Evolutionary conservation across 2,888 invertebrate genomes (phyloP).

Genomic region (Trichogramma dendrolimi): DNA sequence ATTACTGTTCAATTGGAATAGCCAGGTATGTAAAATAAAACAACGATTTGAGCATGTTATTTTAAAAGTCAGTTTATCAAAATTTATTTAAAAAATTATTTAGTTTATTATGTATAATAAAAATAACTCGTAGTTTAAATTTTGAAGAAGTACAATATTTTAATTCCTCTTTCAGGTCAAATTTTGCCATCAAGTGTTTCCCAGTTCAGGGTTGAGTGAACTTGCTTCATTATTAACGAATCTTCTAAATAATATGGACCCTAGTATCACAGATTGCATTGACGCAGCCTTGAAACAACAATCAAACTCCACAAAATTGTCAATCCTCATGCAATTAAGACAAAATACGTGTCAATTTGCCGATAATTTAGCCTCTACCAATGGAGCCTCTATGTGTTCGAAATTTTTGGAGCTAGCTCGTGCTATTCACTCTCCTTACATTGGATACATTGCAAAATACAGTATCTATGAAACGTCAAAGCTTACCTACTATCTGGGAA

Average conservation of each 20-base stretch:
- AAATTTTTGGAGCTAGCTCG: constrained; percentile 50
- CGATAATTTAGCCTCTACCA: constrained; percentile 56
- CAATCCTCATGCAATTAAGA: constrained; percentile 60
- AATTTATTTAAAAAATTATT: no score
- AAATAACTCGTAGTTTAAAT: background rate
- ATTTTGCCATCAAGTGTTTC: constrained; percentile 67
- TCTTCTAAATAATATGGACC: constrained; percentile 61
- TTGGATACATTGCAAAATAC: constrained; percentile 55
- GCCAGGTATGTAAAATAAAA: constrained; percentile 55
- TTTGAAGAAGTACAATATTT: background rate
- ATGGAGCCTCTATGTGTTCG: constrained; percentile 49
- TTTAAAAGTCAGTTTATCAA: background rate
- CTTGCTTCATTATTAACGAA: constrained; percentile 61
- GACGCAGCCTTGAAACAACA: constrained; percentile 64
- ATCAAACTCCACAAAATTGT: constrained; percentile 56
- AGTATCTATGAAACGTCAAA: constrained; percentile 54
- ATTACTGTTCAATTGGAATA: constrained; percentile 67
- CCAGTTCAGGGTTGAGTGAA: constrained; percentile 54
- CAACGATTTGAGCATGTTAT: background rate
- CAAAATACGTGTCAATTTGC: constrained; percentile 63
- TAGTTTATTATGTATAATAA: background rate
- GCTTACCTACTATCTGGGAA: constrained; percentile 52
- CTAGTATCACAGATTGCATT: constrained; percentile 57
- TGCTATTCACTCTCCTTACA: constrained; percentile 55
- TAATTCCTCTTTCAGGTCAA: constrained; percentile 53